Evolutionary conservation across 2,888 invertebrate genomes (phyloP).

Genomic region (Oithona nana): DNA sequence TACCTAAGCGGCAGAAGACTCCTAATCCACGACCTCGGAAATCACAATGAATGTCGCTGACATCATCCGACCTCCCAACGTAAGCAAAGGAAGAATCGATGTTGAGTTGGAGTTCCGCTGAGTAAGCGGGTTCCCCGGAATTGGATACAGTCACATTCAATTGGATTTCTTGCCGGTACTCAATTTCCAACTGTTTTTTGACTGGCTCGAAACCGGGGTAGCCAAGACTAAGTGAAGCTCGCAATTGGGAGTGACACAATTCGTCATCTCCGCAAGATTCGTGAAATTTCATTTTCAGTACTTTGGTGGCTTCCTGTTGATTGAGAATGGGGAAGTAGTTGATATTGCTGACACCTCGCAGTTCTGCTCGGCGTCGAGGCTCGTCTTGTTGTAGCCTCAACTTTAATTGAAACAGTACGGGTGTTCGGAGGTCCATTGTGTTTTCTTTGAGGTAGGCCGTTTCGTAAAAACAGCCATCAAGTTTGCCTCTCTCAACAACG

Average conservation of each 20-base stretch:
- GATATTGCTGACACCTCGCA: neutral
- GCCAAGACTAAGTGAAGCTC: neutral
- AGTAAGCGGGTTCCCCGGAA: conserved; percentile 7
- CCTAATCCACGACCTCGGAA: neutral
- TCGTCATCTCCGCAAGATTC: conserved; percentile 15
- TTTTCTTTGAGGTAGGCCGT: conserved; percentile 11
- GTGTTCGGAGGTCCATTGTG: conserved; percentile 1
- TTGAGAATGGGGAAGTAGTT: conserved; percentile 12
- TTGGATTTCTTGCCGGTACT: neutral
- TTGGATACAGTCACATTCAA: neutral
- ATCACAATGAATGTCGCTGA: conserved; percentile 9
- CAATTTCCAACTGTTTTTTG: neutral
- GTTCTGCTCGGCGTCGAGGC: neutral
- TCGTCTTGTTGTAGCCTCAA: conserved; percentile 10
- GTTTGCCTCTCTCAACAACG: neutral
- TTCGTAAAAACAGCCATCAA: conserved; percentile 16
- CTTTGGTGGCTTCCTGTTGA: neutral
- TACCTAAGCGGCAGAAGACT: conserved; percentile 1
- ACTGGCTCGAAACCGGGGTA: neutral
- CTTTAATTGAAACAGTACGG: neutral
- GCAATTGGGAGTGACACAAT: conserved; percentile 14
- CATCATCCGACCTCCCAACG: conserved; percentile 10
- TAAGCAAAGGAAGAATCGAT: conserved; percentile 2
- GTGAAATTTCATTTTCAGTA: conserved; percentile 10
- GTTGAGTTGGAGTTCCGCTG: neutral